Percentiles rank a stretch among this genome's conserved stretches.
These are phyloP conservation scores for Bombycilla garrulus DNA, from an alignment of 2,113 vertebrate species.

Conservation along the genomic window DNA sequence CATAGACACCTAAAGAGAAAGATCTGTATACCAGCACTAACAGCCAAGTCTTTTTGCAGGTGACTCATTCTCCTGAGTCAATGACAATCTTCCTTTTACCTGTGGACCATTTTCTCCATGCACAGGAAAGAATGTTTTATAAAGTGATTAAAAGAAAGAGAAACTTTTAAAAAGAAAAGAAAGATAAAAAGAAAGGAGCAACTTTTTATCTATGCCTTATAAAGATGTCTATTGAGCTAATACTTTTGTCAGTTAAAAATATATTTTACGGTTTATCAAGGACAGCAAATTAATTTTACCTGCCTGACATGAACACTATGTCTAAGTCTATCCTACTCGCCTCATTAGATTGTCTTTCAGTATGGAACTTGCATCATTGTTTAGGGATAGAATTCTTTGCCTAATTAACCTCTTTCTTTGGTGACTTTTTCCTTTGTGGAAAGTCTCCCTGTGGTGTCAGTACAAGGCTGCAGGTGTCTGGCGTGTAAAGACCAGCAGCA, in stretches of 20 bases:
- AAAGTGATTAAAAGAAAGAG: background rate
- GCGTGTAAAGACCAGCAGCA: background rate
- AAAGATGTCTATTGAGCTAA: background rate
- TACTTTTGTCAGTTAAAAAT: background rate
- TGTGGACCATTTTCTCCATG: background rate
- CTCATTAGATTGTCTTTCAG: background rate
- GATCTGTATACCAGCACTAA: background rate
- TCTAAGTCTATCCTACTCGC: background rate
- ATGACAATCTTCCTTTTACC: background rate
- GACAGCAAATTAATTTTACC: background rate
- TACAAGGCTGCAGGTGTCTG: background rate
- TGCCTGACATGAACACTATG: background rate
- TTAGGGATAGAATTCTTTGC: background rate
- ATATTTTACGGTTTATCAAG: background rate
- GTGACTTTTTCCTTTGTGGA: background rate
- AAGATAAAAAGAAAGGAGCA: background rate
- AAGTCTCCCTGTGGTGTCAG: background rate
- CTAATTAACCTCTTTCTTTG: background rate
- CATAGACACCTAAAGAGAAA: background rate
- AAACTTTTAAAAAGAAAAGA: too few relatives aligned
- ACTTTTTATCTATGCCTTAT: background rate
- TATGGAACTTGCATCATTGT: background rate
- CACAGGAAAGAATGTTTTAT: background rate
- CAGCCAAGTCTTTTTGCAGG: background rate
- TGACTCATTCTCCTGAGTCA: background rate